Conservation (phyloP, 2,113 vertebrate genomes). For the Pseudorhombus dupliciocellatus region DNA sequence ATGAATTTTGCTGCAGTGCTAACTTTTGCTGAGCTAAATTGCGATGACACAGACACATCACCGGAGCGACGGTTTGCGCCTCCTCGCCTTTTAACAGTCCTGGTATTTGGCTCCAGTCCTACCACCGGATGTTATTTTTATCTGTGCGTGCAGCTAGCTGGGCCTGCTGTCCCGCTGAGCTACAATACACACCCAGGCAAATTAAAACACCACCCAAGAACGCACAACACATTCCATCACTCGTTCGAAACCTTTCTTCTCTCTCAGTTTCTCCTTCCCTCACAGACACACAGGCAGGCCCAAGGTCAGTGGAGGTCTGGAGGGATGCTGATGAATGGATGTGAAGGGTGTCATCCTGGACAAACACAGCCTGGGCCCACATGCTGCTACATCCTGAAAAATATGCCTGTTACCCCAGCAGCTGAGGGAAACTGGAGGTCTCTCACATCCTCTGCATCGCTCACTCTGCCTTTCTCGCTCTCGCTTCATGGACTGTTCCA, state of each 20-base stretch:
- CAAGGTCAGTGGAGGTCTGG: constrained; percentile 66
- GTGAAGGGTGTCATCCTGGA: constrained; percentile 72
- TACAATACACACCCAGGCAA: constrained; percentile 3
- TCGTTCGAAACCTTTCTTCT: constrained; percentile 9
- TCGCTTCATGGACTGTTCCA: neutral
- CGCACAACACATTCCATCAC: constrained; percentile 30
- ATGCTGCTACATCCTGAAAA: constrained; percentile 74
- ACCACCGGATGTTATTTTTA: constrained; percentile 1
- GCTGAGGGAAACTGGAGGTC: constrained; percentile 63
- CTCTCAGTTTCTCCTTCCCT: neutral
- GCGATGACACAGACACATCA: neutral
- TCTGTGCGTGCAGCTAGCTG: neutral
- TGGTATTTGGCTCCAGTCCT: neutral
- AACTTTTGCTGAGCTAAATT: neutral
- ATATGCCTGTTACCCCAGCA: constrained; percentile 56
- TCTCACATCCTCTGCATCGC: constrained; percentile 51
- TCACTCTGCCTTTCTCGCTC: constrained; percentile 17
- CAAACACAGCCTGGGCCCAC: constrained; percentile 70
- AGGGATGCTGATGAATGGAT: constrained; percentile 69
- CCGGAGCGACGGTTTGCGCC: neutral
- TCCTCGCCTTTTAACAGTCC: neutral
- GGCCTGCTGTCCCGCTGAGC: constrained; percentile 10
- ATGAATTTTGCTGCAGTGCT: constrained; percentile 16
- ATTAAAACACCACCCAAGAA: constrained; percentile 47
- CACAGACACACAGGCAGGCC: constrained; percentile 17